These are phyloP conservation scores for Cydia pomonella DNA, from an alignment of 1,140 invertebrate species.

Conservation along the genomic window DNA sequence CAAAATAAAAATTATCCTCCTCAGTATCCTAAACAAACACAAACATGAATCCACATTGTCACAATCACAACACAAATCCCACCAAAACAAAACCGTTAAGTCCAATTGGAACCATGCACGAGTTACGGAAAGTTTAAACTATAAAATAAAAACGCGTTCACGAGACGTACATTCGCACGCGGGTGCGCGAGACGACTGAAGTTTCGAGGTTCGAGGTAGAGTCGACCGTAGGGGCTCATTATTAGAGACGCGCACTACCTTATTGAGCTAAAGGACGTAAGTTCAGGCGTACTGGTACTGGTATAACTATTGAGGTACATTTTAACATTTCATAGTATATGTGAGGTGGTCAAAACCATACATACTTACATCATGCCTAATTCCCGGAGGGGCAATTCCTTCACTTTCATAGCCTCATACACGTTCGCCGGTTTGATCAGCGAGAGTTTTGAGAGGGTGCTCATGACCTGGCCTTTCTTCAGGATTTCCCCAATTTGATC, in stretches of 20 bases:
- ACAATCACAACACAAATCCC: constrained; percentile 17
- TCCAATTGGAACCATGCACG: not conserved
- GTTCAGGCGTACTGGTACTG: not conserved
- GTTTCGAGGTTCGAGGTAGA: not conserved
- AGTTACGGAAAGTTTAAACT: not conserved
- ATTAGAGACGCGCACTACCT: not conserved
- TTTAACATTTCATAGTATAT: too few species aligned
- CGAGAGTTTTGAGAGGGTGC: too few species aligned
- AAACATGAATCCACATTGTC: constrained; percentile 19
- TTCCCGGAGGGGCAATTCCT: too few species aligned
- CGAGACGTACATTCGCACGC: not conserved
- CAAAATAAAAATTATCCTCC: constrained; percentile 7
- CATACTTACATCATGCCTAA: too few species aligned
- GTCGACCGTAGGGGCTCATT: not conserved
- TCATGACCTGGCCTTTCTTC: too few species aligned
- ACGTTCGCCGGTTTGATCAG: too few species aligned
- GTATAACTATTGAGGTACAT: too few species aligned
- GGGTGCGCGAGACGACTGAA: not conserved
- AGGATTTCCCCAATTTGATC: too few species aligned
- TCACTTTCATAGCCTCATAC: too few species aligned
- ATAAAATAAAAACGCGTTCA: not conserved
- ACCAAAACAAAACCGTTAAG: not conserved
- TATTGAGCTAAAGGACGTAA: not conserved
- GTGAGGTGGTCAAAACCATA: too few species aligned
- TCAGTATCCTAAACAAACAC: not conserved